phyloP scores from a whole-genome alignment of 2,888 invertebrate species.

The Callinectes sapidus region DNA sequence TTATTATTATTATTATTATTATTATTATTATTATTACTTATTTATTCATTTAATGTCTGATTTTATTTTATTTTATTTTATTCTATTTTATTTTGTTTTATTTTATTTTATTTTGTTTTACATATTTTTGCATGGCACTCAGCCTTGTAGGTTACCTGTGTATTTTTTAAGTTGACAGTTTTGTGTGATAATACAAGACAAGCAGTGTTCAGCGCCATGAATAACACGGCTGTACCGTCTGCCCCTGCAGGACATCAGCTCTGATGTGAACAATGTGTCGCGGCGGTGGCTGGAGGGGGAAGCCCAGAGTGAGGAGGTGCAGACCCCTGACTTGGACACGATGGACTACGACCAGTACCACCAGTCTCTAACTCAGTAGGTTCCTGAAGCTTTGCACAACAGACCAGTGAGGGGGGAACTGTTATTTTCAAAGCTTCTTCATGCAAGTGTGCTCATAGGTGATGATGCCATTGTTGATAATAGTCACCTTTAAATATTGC shows the following conservation, averaged over 20 bases:
- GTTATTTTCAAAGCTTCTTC: background rate
- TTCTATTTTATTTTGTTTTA: background rate
- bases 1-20: background rate
- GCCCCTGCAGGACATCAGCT: constrained; percentile 79
- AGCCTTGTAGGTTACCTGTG: too few species aligned
- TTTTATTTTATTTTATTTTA: background rate
- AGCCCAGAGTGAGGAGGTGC: constrained; percentile 76
- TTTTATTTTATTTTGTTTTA: background rate
- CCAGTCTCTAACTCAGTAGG: constrained; percentile 88
- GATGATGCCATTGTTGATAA: background rate
- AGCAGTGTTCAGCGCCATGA: background rate
- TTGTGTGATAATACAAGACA: background rate
- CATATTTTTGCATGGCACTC: background rate
- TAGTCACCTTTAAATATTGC: background rate
- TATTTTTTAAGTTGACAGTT: too few species aligned
- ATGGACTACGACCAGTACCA: constrained; percentile 89
- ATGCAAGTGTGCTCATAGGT: background rate
- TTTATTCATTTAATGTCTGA: background rate
- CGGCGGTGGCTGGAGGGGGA: constrained; percentile 81
- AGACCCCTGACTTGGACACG: constrained; percentile 86
- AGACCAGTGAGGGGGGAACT: background rate
- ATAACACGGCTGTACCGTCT: background rate
- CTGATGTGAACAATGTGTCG: constrained; percentile 80
- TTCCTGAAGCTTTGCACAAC: constrained; percentile 73
- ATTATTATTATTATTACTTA: background rate